Percentiles rank a stretch among this genome's conserved stretches.
Evolutionary conservation across 2,113 vertebrate species (phyloP).

Genomic region (Limanda limanda): DNA sequence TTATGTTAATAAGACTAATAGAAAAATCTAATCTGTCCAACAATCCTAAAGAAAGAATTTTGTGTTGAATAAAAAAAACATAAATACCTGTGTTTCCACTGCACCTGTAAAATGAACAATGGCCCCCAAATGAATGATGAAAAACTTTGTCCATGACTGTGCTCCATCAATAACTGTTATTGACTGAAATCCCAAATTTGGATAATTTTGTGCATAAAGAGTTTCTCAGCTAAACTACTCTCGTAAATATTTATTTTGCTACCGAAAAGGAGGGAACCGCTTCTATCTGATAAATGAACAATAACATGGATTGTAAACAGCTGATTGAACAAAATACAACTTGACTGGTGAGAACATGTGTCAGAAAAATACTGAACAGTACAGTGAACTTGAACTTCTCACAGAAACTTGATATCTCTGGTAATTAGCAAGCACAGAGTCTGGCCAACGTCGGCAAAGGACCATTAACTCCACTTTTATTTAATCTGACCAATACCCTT

Average conservation of each 20-base stretch:
- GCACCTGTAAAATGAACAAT: not conserved
- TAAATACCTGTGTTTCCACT: not conserved
- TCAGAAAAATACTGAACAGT: not conserved
- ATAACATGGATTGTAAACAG: not conserved
- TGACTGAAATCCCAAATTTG: too few species aligned
- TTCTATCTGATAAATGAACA: not conserved
- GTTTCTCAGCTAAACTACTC: too few species aligned
- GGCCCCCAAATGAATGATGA: not conserved
- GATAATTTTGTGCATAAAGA: too few species aligned
- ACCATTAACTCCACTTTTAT: constrained; percentile 5
- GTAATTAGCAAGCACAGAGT: constrained; percentile 32
- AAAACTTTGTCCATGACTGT: not conserved
- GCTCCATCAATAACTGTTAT: too few species aligned
- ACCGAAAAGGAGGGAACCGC: too few species aligned
- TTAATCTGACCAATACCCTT: not conserved
- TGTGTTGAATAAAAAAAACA: too few species aligned
- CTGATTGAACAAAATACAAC: not conserved
- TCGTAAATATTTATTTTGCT: too few species aligned
- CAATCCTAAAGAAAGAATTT: not conserved
- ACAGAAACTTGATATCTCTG: constrained; percentile 46
- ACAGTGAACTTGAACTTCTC: constrained; percentile 39
- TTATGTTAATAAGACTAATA: too few species aligned
- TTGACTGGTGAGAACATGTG: not conserved
- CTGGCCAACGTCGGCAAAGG: constrained; percentile 46
- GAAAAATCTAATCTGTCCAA: too few species aligned